These are phyloP conservation scores for Calliopum simillimum DNA, from an alignment of 2,888 invertebrate species.

Conservation along the genomic window DNA sequence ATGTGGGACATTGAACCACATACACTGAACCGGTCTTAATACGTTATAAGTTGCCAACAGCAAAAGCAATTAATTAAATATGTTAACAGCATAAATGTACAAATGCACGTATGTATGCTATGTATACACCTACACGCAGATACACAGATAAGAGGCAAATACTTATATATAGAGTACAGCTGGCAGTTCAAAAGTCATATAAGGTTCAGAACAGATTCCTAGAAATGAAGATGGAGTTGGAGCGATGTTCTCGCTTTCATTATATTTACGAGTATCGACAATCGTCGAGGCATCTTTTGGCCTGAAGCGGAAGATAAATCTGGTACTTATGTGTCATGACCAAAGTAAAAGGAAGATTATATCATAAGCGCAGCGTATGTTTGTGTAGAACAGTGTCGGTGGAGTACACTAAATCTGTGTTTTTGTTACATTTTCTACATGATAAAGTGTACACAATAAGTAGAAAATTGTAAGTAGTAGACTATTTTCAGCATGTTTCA, in stretches of 20 bases:
- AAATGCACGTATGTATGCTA: neutral
- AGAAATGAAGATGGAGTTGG: neutral
- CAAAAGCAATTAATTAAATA: slow-evolving; percentile 29
- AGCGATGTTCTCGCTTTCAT: too few species aligned
- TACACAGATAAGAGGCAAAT: neutral
- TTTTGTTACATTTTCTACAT: neutral
- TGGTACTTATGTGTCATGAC: neutral
- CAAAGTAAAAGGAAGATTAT: neutral
- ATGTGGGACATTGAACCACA: too few species aligned
- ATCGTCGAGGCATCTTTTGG: neutral
- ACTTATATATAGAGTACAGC: neutral
- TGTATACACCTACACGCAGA: slow-evolving; percentile 6
- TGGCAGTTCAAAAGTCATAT: slow-evolving; percentile 2
- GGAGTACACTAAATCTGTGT: too few species aligned
- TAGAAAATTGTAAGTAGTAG: too few species aligned
- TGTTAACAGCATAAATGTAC: slow-evolving; percentile 13
- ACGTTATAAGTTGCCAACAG: slow-evolving; percentile 4
- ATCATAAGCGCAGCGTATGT: neutral
- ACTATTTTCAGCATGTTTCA: too few species aligned
- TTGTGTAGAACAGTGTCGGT: neutral
- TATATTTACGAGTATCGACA: neutral
- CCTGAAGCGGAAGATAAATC: neutral
- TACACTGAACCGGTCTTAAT: too few species aligned
- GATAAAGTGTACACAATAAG: neutral
- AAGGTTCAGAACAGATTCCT: neutral